A percentile compares a stretch with the other conserved stretches of the same genome.
Evolutionary conservation across 2,888 invertebrate species (phyloP).

Genomic region (Mythimna loreyi): DNA sequence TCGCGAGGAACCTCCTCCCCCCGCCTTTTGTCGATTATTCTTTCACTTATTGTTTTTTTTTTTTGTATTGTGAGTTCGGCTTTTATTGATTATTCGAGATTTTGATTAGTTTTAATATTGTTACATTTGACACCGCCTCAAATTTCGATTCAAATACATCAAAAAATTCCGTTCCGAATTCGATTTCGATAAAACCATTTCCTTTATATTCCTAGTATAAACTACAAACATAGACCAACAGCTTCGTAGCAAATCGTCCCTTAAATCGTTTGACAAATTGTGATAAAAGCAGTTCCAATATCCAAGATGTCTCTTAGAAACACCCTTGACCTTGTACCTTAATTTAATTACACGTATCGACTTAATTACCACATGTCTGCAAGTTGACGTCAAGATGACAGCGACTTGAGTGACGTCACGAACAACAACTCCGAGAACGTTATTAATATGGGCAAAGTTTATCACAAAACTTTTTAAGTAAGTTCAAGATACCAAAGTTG

Average conservation of each 20-base stretch:
- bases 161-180: too few species aligned
- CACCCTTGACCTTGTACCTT: conserved; percentile 29
- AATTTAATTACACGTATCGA: conserved; percentile 21
- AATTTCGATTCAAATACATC: too few species aligned
- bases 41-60: too few species aligned
- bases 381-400: conserved; percentile 32
- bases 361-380: conserved; percentile 39
- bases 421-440: conserved; percentile 11
- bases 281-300: not conserved
- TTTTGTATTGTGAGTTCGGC: too few species aligned
- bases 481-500: conserved; percentile 22
- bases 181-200: too few species aligned
- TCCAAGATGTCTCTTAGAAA: conserved; percentile 21
- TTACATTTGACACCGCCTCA: too few species aligned
- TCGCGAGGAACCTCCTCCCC: too few species aligned
- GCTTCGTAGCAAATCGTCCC: too few species aligned
- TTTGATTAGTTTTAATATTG: too few species aligned
- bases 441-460: conserved; percentile 39
- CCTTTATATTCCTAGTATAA: not conserved
- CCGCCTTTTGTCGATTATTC: too few species aligned
- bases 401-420: conserved; percentile 35
- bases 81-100: too few species aligned
- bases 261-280: not conserved
- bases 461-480: conserved; percentile 38
- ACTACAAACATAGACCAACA: not conserved